Evolutionary conservation across 2,113 vertebrate genomes (phyloP).

Genomic region (Indicator maculatus): DNA sequence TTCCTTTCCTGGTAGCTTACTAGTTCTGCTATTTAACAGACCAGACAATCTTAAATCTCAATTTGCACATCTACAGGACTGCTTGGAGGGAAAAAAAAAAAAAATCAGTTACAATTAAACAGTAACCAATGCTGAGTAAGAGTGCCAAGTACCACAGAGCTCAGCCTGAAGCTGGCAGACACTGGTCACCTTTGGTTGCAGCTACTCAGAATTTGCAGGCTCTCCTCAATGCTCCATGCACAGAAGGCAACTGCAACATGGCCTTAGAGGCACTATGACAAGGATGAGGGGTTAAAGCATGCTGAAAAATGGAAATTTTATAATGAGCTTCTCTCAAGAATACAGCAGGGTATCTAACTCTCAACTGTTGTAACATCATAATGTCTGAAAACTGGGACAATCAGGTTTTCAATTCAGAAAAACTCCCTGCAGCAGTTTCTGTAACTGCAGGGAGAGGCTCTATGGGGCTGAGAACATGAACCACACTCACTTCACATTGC

Average conservation of each 20-base stretch:
- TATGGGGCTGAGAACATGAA: not conserved
- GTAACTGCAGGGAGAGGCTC: not conserved
- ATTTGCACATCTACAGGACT: not conserved
- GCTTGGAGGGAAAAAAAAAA: not conserved
- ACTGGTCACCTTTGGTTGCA: not conserved
- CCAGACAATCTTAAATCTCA: not conserved
- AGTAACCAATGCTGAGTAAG: not conserved
- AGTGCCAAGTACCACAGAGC: not conserved
- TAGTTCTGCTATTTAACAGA: not conserved
- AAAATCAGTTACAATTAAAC: not conserved
- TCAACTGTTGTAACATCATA: not conserved
- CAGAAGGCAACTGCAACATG: not conserved
- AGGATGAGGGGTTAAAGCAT: not conserved
- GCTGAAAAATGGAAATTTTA: not conserved
- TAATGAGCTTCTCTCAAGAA: not conserved
- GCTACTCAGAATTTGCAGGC: not conserved
- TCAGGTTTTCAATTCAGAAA: not conserved
- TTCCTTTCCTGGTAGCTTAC: not conserved
- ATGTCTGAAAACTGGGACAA: constrained; percentile 24
- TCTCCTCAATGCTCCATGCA: not conserved
- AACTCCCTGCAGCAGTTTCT: not conserved
- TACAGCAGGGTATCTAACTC: not conserved
- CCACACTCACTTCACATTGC: not conserved
- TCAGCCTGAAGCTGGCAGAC: not conserved
- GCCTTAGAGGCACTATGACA: not conserved